phyloP scores from a whole-genome alignment of 2,113 vertebrate genomes.

The Anhinga rufa region DNA sequence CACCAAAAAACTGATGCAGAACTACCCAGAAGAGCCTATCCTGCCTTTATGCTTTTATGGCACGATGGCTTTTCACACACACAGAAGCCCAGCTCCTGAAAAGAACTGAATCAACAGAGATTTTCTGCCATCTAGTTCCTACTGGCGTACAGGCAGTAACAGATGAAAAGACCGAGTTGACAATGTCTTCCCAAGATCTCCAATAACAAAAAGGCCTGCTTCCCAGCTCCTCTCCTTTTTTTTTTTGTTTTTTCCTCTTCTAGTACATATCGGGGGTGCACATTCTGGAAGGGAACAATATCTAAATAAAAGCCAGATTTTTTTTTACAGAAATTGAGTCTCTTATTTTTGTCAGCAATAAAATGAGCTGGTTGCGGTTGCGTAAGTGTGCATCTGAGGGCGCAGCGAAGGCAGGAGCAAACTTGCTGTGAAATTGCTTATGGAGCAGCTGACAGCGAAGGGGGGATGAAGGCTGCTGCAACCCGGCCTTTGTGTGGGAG shows the following conservation, averaged over 20 bases:
- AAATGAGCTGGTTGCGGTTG: not conserved
- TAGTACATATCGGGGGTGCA: not conserved
- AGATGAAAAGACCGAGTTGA: not conserved
- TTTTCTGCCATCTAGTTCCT: not conserved
- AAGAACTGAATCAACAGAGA: not conserved
- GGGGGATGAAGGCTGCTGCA: not conserved
- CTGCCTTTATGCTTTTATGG: not conserved
- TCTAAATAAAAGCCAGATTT: constrained; percentile 28
- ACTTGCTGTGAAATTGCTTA: not conserved
- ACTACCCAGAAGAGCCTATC: not conserved
- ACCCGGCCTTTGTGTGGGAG: rapidly evolving
- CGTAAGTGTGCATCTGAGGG: rapidly evolving
- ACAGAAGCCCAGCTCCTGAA: not conserved
- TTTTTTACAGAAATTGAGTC: not conserved
- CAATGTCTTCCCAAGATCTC: not conserved
- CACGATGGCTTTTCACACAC: not conserved
- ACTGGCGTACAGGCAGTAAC: not conserved
- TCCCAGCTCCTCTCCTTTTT: not conserved
- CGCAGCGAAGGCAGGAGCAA: not conserved
- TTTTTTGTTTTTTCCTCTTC: not conserved
- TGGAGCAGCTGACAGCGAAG: not conserved
- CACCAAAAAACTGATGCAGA: not conserved
- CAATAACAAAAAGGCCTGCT: not conserved
- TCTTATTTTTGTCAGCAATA: not conserved
- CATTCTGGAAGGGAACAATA: not conserved